Conservation (phyloP, 2,888 invertebrate species). For the Caenorhabditis drosophilae region DNA sequence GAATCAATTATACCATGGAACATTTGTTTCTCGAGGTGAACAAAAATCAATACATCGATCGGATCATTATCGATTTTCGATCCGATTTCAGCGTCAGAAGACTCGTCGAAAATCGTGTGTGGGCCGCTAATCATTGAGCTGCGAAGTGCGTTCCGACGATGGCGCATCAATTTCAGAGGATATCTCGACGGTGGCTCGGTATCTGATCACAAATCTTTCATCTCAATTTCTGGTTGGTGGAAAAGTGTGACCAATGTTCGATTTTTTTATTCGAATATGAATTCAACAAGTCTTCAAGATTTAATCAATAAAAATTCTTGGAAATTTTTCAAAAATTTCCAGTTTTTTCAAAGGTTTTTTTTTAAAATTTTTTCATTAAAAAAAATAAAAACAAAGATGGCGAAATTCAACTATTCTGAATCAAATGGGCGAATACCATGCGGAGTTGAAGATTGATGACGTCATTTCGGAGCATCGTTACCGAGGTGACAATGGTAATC, state of each 20-base stretch:
- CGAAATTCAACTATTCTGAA: slow-evolving; percentile 14
- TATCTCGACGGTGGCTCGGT: slow-evolving; percentile 26
- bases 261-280: slow-evolving; percentile 38
- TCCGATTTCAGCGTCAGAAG: no score
- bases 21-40: slow-evolving; percentile 5
- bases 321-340: slow-evolving; percentile 13
- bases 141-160: slow-evolving; percentile 53
- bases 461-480: slow-evolving; percentile 11
- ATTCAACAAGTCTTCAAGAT: slow-evolving; percentile 6
- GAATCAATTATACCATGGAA: slow-evolving; percentile 8
- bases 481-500: slow-evolving; percentile 13
- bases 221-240: slow-evolving; percentile 50
- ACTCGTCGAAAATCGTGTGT: slow-evolving; percentile 11
- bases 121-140: slow-evolving; percentile 49
- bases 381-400: no score
- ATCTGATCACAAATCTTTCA: slow-evolving; percentile 14
- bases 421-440: slow-evolving; percentile 35
- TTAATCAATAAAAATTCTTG: slow-evolving; percentile 16
- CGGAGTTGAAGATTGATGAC: slow-evolving; percentile 20
- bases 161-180: slow-evolving; percentile 55
- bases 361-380: no score
- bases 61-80: no score
- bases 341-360: slow-evolving; percentile 14
- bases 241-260: slow-evolving; percentile 44
- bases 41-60: no score